Evolutionary conservation across 2,113 vertebrate genomes (phyloP).

Genomic region (Rattus rattus): DNA sequence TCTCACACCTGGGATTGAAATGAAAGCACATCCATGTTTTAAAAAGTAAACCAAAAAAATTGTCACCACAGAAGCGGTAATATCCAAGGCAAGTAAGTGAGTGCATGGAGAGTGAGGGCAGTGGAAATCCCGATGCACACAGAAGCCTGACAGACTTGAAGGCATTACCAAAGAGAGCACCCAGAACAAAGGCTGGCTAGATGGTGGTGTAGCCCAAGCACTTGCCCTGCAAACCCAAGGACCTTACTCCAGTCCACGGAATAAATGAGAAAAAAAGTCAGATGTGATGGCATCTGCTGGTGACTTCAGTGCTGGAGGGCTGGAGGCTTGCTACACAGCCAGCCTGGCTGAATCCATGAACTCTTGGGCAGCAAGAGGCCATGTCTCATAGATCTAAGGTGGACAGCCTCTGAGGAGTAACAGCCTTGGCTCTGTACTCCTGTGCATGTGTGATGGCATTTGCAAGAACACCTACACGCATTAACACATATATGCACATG

Average conservation of each 20-base stretch:
- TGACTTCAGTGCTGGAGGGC: neutral
- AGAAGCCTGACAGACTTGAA: neutral
- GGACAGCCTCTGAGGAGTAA: neutral
- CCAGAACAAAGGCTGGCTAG: too few relatives aligned
- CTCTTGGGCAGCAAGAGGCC: neutral
- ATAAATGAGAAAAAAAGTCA: neutral
- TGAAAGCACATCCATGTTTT: too few relatives aligned
- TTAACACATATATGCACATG: neutral
- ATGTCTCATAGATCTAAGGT: neutral
- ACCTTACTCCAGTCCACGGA: neutral
- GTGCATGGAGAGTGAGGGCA: neutral
- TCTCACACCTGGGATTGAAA: too few relatives aligned
- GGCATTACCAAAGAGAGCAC: neutral
- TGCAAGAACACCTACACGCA: neutral
- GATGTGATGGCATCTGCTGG: neutral
- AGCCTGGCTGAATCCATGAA: neutral
- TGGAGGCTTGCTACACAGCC: neutral
- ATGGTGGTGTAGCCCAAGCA: fast-evolving
- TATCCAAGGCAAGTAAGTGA: neutral
- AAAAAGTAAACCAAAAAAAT: too few relatives aligned
- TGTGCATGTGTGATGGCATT: neutral
- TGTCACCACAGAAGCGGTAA: too few relatives aligned
- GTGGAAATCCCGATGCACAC: too few relatives aligned
- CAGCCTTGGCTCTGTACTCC: neutral
- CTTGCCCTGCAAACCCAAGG: neutral